Evolutionary conservation across 37 sponge, comb jelly and placozoan species (phyloP).

Genomic region (Diacarnus erythraeanus): DNA sequence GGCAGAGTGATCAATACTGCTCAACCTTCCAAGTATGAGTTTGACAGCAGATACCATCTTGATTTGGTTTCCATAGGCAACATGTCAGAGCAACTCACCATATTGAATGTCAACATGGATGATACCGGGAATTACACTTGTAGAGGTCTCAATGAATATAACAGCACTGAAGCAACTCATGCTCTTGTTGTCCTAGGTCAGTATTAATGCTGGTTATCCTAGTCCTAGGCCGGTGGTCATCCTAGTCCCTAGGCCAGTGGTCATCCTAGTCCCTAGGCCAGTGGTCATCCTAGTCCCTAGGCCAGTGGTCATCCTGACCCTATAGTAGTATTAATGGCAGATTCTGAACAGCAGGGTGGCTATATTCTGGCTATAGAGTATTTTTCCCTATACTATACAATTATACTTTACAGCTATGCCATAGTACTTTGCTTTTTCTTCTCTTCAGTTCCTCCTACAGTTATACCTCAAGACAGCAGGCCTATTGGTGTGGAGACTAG

Average conservation of each 20-base stretch:
- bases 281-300: too few species aligned
- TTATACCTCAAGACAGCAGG: not conserved
- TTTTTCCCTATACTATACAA: too few species aligned
- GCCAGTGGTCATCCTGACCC: too few species aligned
- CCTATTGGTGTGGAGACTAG: not conserved
- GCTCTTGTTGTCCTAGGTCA: not conserved
- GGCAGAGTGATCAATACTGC: not conserved
- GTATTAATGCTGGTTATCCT: too few species aligned
- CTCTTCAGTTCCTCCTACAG: constrained; percentile 1
- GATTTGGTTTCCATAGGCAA: not conserved
- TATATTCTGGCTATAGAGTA: too few species aligned
- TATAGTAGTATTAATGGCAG: too few species aligned
- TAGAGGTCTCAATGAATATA: not conserved
- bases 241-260: too few species aligned
- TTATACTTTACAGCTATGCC: too few species aligned
- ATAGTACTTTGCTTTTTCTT: too few species aligned
- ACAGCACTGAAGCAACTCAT: not conserved
- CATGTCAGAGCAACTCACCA: not conserved
- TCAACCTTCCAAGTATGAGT: not conserved
- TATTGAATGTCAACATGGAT: not conserved
- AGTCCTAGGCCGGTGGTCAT: too few species aligned
- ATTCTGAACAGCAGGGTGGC: too few species aligned
- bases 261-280: too few species aligned
- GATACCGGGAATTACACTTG: not conserved
- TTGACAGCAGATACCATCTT: not conserved